Conservation (phyloP, 2,888 invertebrate genomes). For the Drosophila mettleri region DNA sequence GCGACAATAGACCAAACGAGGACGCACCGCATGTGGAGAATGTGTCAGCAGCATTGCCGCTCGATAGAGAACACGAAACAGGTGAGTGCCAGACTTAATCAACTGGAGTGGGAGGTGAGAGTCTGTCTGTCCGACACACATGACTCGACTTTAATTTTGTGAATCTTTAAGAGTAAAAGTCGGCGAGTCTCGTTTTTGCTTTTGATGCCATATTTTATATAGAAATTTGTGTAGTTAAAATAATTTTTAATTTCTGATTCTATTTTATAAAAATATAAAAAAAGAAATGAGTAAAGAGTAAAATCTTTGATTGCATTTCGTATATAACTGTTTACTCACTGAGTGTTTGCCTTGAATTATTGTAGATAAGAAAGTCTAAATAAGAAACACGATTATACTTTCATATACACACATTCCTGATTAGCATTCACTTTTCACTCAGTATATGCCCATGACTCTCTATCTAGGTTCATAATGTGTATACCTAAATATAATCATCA, state of each 20-base stretch:
- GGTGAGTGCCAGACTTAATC: conserved; percentile 55
- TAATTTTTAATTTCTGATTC: background rate
- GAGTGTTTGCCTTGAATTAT: background rate
- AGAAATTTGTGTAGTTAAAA: too few relatives aligned
- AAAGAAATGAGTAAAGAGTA: background rate
- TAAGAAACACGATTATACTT: background rate
- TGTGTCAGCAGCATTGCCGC: conserved; percentile 62
- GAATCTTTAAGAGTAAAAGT: background rate
- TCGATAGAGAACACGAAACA: conserved; percentile 69
- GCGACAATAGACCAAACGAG: conserved; percentile 11
- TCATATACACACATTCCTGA: background rate
- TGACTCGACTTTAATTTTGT: background rate
- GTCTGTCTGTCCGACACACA: background rate
- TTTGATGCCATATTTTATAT: too few relatives aligned
- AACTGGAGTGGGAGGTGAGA: background rate
- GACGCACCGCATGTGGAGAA: conserved; percentile 40
- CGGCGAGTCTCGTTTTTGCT: background rate
- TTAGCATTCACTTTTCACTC: background rate
- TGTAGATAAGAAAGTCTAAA: background rate
- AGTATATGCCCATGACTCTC: background rate
- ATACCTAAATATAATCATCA: background rate
- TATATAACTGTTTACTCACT: background rate
- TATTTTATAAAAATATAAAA: background rate
- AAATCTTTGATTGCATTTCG: background rate
- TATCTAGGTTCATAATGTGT: background rate